Percentiles rank a stretch among this genome's conserved stretches.
Conservation (phyloP, 1,140 invertebrate species). For the Pollicipes pollicipes region DNA sequence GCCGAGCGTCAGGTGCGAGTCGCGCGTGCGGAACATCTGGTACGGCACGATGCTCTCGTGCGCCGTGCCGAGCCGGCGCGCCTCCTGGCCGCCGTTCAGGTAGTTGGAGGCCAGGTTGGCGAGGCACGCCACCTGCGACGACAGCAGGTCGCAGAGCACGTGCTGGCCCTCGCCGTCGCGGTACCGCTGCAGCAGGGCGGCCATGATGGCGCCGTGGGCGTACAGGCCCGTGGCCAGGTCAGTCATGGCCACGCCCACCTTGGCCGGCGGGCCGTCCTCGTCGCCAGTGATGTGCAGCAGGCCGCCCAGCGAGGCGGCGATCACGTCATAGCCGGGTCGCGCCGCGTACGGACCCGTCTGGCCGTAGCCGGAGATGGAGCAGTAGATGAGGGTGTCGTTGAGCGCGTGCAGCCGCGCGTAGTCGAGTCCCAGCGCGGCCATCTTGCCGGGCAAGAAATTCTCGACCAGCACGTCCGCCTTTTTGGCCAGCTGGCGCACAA, state of each 20-base stretch:
- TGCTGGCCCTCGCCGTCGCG: conserved; percentile 70
- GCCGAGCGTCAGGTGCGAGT: conserved; percentile 61
- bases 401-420: conserved; percentile 51
- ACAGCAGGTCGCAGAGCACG: conserved; percentile 84
- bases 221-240: conserved; percentile 85
- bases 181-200: conserved; percentile 58
- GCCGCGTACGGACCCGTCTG: conserved; percentile 61
- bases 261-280: conserved; percentile 63
- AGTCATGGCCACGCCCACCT: conserved; percentile 80
- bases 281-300: conserved; percentile 76
- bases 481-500: conserved; percentile 51
- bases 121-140: conserved; percentile 72
- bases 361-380: conserved; percentile 86
- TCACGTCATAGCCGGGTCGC: conserved; percentile 85
- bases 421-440: conserved; percentile 55
- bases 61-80: conserved; percentile 62
- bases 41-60: conserved; percentile 92
- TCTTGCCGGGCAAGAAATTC: conserved; percentile 83
- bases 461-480: conserved; percentile 79
- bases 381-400: conserved; percentile 73
- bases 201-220: conserved; percentile 86
- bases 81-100: conserved; percentile 57
- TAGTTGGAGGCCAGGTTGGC: conserved; percentile 82
- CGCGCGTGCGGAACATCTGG: conserved; percentile 55
- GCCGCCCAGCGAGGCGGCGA: conserved; percentile 79